Base-by-base conservation (phyloP, 2,113 vertebrate species). In the Arvicanthis niloticus region DNA sequence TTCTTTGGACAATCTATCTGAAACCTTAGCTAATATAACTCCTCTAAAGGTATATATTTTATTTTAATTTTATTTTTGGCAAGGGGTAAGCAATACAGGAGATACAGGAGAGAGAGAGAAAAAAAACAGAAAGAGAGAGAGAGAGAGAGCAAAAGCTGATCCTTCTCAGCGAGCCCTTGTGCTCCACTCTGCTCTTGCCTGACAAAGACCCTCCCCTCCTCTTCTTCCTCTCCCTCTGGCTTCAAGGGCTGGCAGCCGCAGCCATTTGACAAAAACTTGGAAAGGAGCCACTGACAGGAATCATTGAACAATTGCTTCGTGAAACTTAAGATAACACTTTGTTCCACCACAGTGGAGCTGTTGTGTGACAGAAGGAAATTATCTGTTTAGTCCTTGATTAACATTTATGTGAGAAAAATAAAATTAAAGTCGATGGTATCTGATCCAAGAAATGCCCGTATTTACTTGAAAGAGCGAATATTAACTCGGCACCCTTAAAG, bases 291-390 rank as follows among this genome's bases (percentile, higher is more conserved):
- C 98, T 98, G 99, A 99, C 99, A 99, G 99, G 99, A 99, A 99
- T 99, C 99, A 99, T 98, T 98, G 99, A 99, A 99, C 99, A 99
- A 99, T 99, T 98, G 98, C 99, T 99, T 99, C 99, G 99, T 99
- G 98, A 99, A 99, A 98, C 98, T 98, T 99, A 98, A 98, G 99
- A 99, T 99, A 99, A 99, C 99, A 99, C 98, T 98, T 98, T 99
- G 99, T 99, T 99, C 99, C 98, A 99, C 99, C 98, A 96, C 98
- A 96, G 98, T 99, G 98, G 99, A 99, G 99, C 99, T 99, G 99
- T 99, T 99, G 98, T 99, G 98, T 99, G 99, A 98, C 97, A 99
- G 98, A 98, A 99, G 98, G 98, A 98, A 99, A 99, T 99, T 98
- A 98, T 99, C 98, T 98, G 98, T 98, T 98, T 98, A 98, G 98